Percentiles rank a stretch among this genome's conserved stretches.
phyloP scores from a whole-genome alignment of 2,797 vertebrate genomes.

The Chrysocyon brachyurus region DNA sequence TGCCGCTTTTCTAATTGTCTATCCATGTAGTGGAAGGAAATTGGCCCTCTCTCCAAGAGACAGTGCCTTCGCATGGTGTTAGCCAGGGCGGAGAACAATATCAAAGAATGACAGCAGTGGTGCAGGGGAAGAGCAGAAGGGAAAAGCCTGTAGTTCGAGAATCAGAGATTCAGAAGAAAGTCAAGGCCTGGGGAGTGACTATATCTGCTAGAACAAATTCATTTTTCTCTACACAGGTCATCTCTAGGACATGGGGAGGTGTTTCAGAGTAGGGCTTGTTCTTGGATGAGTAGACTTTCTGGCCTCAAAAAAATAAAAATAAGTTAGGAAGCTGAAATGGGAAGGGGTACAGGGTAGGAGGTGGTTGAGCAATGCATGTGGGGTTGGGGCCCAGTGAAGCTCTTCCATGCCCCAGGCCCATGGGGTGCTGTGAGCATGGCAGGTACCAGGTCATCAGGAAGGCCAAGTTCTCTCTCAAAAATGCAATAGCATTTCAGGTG shows the following conservation, averaged over 20 bases:
- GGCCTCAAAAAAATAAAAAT: background rate
- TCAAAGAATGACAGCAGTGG: background rate
- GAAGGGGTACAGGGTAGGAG: rapidly evolving
- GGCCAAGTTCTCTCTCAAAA: background rate
- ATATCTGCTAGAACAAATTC: background rate
- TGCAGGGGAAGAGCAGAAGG: background rate
- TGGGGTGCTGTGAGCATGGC: background rate
- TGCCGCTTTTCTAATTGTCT: background rate
- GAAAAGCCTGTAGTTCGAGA: background rate
- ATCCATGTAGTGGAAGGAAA: background rate
- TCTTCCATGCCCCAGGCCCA: background rate
- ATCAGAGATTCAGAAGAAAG: background rate
- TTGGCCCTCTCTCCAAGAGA: background rate
- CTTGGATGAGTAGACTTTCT: background rate
- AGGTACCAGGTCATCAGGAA: background rate
- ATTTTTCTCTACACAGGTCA: background rate
- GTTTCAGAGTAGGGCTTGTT: background rate
- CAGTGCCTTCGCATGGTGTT: background rate
- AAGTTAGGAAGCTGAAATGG: background rate
- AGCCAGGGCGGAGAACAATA: background rate
- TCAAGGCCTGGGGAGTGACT: background rate
- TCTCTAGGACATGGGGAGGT: background rate
- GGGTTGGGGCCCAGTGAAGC: background rate
- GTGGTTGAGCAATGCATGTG: background rate
- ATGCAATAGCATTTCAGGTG: background rate